phyloP scores from a whole-genome alignment of 2,113 vertebrate species.

The Serinus canaria region DNA sequence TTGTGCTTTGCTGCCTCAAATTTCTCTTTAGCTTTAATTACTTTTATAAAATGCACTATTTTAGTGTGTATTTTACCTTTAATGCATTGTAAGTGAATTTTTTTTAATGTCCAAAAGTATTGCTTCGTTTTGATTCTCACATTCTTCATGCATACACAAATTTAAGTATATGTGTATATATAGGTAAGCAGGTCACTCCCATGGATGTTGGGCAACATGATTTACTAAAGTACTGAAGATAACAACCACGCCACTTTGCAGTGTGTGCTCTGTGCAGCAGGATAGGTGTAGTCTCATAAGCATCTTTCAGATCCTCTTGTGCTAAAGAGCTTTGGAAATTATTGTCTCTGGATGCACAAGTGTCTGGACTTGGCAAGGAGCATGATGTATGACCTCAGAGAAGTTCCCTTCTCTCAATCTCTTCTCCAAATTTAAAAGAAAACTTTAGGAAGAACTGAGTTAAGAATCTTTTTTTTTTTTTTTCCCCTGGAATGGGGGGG shows the following conservation, averaged over 20 bases:
- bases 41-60: background rate
- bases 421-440: background rate
- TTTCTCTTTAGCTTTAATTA: background rate
- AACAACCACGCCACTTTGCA: background rate
- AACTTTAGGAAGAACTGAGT: background rate
- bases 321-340: background rate
- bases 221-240: background rate
- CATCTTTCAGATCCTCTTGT: background rate
- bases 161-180: background rate
- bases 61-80: background rate
- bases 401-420: background rate
- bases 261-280: background rate
- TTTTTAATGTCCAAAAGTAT: background rate
- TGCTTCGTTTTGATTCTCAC: background rate
- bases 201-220: slow-evolving; percentile 3
- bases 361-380: background rate
- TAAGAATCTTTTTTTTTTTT: background rate
- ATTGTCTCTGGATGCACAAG: background rate
- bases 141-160: background rate
- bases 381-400: background rate
- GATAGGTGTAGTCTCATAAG: slow-evolving; percentile 16
- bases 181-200: slow-evolving; percentile 30
- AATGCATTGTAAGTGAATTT: background rate
- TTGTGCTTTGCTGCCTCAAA: background rate
- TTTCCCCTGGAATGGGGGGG: accelerated